Base-by-base conservation (phyloP, 2,888 invertebrate species). In the Acleris emargana region DNA sequence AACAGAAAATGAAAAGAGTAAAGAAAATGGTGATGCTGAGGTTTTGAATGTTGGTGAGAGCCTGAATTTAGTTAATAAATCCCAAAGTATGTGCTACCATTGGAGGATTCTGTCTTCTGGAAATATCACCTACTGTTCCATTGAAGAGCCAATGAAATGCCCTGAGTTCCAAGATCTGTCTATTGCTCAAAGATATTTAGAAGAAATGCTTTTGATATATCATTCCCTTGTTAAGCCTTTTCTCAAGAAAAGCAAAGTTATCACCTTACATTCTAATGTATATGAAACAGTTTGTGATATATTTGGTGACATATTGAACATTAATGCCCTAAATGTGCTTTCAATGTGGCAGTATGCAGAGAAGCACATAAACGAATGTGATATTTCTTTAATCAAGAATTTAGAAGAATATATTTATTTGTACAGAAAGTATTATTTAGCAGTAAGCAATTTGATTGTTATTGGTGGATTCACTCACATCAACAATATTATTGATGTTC, bases 391-490 rank as follows among this genome's bases (percentile, higher is more conserved):
- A 76, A 93, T 96, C 73, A 94, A 94, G 79, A 94, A 94, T 86
- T 93, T 94, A 79, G 95, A 96, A 76, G 96, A 96, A 86, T 94
- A 94, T 86, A 94, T 96, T 78, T 93, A 94, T 79, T 93, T 95
- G 69, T 96, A 95, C 81, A 95, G 94, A 82, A 94, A 94, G 81
- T 96, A 96, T 90, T 93, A 95, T 53, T 92, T 94, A 84, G 94
- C 94, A 74, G 93, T 96, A 81, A 96, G 96, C 84, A 95, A 96
- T 93, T 93, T 96, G 69, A 94, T 95, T 77, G 95, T 95, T 73
- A 92, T 96, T 69, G 94, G 95, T 77, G 96, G 96, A 43, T 96
- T 96, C 77, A 80, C 89, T 51, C 94, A 95, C 73, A 94, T 96
- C 62, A 94, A 95, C 69, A 94, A 93, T 81, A 79, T 94, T 59